Conservation (phyloP, 2,797 vertebrate species). For the Micropoecilia bifurca region DNA sequence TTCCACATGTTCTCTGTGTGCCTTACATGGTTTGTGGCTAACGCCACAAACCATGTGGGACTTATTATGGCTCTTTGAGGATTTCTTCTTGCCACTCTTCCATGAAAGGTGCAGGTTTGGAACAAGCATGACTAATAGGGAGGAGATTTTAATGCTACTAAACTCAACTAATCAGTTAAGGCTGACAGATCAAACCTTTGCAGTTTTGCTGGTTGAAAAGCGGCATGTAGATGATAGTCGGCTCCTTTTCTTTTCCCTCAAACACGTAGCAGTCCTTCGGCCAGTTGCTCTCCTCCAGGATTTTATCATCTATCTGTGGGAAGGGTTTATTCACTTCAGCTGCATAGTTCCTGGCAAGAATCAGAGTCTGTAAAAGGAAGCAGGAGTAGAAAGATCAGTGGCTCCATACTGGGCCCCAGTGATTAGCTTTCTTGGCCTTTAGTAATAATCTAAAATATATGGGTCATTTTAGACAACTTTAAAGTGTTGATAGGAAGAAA, state of each 20-base stretch:
- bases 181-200: conserved; percentile 50
- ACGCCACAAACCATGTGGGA: background rate
- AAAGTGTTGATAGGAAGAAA: background rate
- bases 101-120: background rate
- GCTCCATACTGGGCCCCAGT: background rate
- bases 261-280: conserved; percentile 67
- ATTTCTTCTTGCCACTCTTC: background rate
- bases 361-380: conserved; percentile 57
- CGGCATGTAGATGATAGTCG: conserved; percentile 67
- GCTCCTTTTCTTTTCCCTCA: conserved; percentile 52
- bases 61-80: background rate
- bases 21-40: background rate
- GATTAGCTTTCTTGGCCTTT: background rate
- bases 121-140: background rate
- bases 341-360: conserved; percentile 56
- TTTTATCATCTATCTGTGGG: conserved; percentile 44
- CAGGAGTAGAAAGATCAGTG: background rate
- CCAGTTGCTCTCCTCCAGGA: conserved; percentile 61
- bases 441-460: background rate
- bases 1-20: background rate
- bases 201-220: conserved; percentile 72
- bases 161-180: background rate
- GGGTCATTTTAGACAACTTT: background rate
- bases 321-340: conserved; percentile 59
- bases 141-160: background rate